Evolutionary conservation across 2,888 invertebrate species (phyloP), one percentile per base, ranked within the genome.

Genomic region (Limnephilus rhombicus): DNA sequence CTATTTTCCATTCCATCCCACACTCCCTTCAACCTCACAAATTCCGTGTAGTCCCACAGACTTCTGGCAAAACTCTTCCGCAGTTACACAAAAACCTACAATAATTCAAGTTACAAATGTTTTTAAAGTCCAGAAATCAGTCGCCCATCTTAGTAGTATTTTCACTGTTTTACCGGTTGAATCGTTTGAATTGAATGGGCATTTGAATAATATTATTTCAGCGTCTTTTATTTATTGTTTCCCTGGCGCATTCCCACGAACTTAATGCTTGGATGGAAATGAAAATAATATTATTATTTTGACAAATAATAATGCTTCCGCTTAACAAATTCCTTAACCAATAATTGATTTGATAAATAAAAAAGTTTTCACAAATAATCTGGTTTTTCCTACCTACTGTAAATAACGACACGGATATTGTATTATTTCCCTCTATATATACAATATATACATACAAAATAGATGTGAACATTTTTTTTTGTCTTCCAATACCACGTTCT

Each of bases 161-260:
- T 68, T 68, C 68, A 68, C 68, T 9, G 4, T 68, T 68, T 68
- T 68, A 68, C 68, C 24, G 68, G 68, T 68, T 68, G 68, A 68
- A 68, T 68, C 9, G 68, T 68, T 68, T 68, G 68, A 68, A 68
- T 68, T 68, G 68, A 68, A 68, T 68, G 68, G 68, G 24, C 68
- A 68, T 68, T 68, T n/a, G 68, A 68, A 83, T 83, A 34, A 18
- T 34, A 29, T 82, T 31, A 82, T 83, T 83, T 83, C 24, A 83
- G 7, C 83, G 34, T 83, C 24, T 83, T 83, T 15, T 83, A 83
- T 83, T 83, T 37, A 31, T 83, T 4, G 31, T 83, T 83, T 37
- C 18, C 83, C 29, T 83, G 5, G 83, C 31, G 34, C 9, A 34
- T 83, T 34, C 83, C 83, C 83, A 83, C 37, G 31, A 34, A 31